Conservation (phyloP, 2,888 invertebrate genomes). For the Lycaena phlaeas region DNA sequence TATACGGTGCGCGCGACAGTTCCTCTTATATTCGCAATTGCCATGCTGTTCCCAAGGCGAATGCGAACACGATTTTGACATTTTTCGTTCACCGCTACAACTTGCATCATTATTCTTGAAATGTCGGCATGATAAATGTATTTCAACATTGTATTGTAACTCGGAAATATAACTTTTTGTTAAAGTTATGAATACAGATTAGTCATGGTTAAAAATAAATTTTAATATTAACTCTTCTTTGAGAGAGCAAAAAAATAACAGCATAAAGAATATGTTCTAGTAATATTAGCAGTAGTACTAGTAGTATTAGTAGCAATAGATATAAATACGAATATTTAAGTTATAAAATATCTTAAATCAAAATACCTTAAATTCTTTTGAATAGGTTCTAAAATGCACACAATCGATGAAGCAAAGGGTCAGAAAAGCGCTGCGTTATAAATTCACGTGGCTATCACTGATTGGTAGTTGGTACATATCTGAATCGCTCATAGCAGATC, state of each 20-base stretch:
- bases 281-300: no score
- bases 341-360: no score
- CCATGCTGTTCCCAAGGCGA: constrained; percentile 37
- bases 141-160: constrained; percentile 8
- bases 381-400: no score
- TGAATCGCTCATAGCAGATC: constrained; percentile 15
- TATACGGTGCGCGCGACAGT: constrained; percentile 46
- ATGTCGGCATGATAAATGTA: constrained; percentile 27
- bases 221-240: no score
- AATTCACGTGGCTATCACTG: not conserved
- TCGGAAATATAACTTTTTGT: not conserved
- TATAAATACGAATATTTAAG: no score
- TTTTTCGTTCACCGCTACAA: constrained; percentile 44
- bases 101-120: constrained; percentile 50
- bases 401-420: no score
- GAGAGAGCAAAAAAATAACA: no score
- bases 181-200: constrained; percentile 1
- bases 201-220: not conserved
- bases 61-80: constrained; percentile 60
- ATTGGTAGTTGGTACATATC: not conserved
- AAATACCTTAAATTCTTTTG: no score
- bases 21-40: constrained; percentile 41
- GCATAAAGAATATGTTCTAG: no score
- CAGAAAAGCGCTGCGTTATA: no score
- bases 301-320: no score